Evolutionary conservation across 2,113 vertebrate species (phyloP), one percentile per base, ranked within the genome.

Genomic region (Lophotis ruficrista): DNA sequence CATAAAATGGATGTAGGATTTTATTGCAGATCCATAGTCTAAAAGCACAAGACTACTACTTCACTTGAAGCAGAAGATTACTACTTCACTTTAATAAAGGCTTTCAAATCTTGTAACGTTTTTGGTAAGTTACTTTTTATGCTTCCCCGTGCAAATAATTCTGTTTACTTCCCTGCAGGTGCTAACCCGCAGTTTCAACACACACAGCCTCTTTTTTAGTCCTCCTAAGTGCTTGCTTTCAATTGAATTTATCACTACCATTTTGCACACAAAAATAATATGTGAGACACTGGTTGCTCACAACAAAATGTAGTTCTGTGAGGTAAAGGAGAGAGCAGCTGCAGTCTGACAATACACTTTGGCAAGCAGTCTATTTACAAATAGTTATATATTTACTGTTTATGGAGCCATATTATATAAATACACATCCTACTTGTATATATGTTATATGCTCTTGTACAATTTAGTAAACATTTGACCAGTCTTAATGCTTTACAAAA

Each of bases 131-230:
- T 73, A 50, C 25, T 85, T 88, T 79, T 93, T 61, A 81, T 64
- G 88, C 82, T 94, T 87, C 71, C 53, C 61, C 79, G 38, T 48
- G 66, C 79, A 93, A 94, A 64, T 86, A 86, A 88, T 35, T 90
- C 56, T 77, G 50, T 77, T 95, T 77, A 66, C 62, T 90, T 95
- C 71, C 72, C 57, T 31, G 37, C 85, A 96, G 89, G 86, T 94
- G 88, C 57, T 69, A 92, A 88, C 45, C 31, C 16, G 6, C 62
- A 86, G 45, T 92, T 83, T 80, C 85, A 85, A 61, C 16, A 69
- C 15, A 60, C 30, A 14, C 2, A 61, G 33, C 17, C 30, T 91
- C 70, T 92, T 61, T 65, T 93, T 69, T 41, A 66, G 62, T 38
- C 47, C 45, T 83, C 71, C 92, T 28, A 65, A 82, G 28, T 48